These are phyloP conservation scores for Lasius fuliginosus DNA, from an alignment of 2,888 invertebrate genomes.

Conservation along the genomic window DNA sequence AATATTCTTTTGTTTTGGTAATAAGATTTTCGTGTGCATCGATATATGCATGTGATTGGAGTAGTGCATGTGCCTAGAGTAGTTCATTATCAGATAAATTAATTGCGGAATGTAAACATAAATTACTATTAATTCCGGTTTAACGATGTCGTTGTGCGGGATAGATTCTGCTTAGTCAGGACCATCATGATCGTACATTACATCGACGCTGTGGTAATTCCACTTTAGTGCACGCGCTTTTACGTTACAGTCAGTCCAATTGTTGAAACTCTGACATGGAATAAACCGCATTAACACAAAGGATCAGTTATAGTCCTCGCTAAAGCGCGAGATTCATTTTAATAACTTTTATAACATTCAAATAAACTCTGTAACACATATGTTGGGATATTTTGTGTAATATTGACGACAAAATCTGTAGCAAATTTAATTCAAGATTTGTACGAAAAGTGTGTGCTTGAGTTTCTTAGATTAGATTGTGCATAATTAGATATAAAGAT, in stretches of 20 bases:
- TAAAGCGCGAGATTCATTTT: constrained; percentile 1
- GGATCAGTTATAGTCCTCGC: constrained; percentile 9
- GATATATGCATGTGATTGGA: background rate
- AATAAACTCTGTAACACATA: background rate
- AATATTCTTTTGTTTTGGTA: background rate
- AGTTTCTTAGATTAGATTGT: background rate
- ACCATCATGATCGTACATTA: constrained; percentile 60
- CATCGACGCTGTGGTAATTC: constrained; percentile 54
- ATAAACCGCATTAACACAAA: constrained; percentile 48
- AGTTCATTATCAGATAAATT: constrained; percentile 41
- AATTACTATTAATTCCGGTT: constrained; percentile 68
- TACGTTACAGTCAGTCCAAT: constrained; percentile 49
- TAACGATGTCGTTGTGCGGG: constrained; percentile 55
- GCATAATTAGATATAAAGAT: background rate
- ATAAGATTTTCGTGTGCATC: background rate
- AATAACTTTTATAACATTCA: background rate
- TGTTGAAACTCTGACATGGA: constrained; percentile 33
- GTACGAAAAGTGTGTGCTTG: background rate
- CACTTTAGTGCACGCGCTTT: constrained; percentile 61
- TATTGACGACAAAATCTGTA: background rate
- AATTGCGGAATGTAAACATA: constrained; percentile 55
- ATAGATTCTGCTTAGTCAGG: constrained; percentile 61
- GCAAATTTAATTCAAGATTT: background rate
- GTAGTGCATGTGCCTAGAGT: background rate
- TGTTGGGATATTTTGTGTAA: background rate